Conservation (phyloP, 2,113 vertebrate genomes). For the Prochilodus magdalenae region DNA sequence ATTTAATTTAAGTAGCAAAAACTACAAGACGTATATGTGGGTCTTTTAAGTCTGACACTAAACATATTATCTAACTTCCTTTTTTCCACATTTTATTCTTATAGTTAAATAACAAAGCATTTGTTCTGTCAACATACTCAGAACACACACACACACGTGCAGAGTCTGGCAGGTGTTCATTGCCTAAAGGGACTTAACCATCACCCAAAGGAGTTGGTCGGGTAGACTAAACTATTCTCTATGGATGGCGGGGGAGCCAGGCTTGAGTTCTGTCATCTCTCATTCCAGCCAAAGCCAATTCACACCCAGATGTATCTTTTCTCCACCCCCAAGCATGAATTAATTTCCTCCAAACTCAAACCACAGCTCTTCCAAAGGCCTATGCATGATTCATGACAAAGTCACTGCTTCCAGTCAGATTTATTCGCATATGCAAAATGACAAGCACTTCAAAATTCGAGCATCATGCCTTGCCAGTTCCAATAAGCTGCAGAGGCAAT, state of each 20-base stretch:
- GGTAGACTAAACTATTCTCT: slow-evolving; percentile 33
- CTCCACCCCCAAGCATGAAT: slow-evolving; percentile 37
- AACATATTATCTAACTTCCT: too few relatives aligned
- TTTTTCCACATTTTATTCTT: not conserved
- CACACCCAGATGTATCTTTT: slow-evolving; percentile 26
- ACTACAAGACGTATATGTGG: too few relatives aligned
- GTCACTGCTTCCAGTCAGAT: slow-evolving; percentile 29
- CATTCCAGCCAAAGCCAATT: slow-evolving; percentile 36
- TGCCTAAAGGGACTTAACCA: slow-evolving; percentile 10
- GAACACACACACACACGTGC: not conserved
- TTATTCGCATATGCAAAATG: slow-evolving; percentile 42
- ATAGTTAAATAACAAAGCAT: not conserved
- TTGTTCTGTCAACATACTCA: not conserved
- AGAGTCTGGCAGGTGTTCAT: slow-evolving; percentile 22
- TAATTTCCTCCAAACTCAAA: slow-evolving; percentile 42
- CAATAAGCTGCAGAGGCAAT: slow-evolving; percentile 23
- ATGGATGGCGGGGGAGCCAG: not conserved
- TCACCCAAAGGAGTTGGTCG: slow-evolving; percentile 18
- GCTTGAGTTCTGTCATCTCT: slow-evolving; percentile 13
- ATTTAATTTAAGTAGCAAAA: too few relatives aligned
- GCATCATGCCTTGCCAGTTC: slow-evolving; percentile 14
- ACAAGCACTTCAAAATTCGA: slow-evolving; percentile 36
- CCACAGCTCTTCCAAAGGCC: slow-evolving; percentile 29
- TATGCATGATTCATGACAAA: slow-evolving; percentile 49
- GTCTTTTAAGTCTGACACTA: too few relatives aligned